Percentiles rank a stretch among this genome's conserved stretches.
These are phyloP conservation scores for Sphaeridia pumilis DNA, from an alignment of 2,888 invertebrate species.

Conservation along the genomic window DNA sequence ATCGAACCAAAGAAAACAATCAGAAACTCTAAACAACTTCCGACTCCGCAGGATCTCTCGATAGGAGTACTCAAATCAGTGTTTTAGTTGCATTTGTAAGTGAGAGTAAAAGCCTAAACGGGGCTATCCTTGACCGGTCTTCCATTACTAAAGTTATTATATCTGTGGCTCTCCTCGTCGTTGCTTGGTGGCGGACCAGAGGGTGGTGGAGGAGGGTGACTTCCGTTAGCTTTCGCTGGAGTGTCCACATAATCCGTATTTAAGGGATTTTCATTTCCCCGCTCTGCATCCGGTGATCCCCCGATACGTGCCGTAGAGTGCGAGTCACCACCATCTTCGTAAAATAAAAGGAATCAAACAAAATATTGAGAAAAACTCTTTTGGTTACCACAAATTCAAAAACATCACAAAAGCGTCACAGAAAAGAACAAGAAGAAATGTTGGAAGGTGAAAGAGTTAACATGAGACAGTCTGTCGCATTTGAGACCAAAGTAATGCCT, in stretches of 20 bases:
- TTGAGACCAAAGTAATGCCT: constrained; percentile 18
- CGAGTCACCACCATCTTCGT: constrained; percentile 27
- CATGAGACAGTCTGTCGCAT: background rate
- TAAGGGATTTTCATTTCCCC: constrained; percentile 31
- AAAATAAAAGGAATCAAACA: constrained; percentile 10
- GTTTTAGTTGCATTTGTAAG: too few species aligned
- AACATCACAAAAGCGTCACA: background rate
- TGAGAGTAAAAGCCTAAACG: constrained; percentile 28
- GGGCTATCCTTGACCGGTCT: constrained; percentile 36
- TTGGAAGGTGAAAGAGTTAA: background rate
- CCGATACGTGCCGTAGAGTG: constrained; percentile 35
- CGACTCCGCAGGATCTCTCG: too few species aligned
- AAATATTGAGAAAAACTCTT: constrained; percentile 19
- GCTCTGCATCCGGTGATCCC: constrained; percentile 29
- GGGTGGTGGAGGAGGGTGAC: constrained; percentile 34
- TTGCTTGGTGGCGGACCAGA: constrained; percentile 32
- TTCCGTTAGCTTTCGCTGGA: constrained; percentile 25
- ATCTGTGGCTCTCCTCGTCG: constrained; percentile 25
- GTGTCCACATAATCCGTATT: constrained; percentile 21
- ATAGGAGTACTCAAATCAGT: too few species aligned
- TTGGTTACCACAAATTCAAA: background rate
- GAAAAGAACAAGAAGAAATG: background rate
- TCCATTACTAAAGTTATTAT: constrained; percentile 28
- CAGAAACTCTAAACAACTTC: too few species aligned
- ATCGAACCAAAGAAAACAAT: too few species aligned